Evolutionary conservation across 2,797 vertebrate genomes (phyloP).

Genomic region (Pangasius krempfi): DNA sequence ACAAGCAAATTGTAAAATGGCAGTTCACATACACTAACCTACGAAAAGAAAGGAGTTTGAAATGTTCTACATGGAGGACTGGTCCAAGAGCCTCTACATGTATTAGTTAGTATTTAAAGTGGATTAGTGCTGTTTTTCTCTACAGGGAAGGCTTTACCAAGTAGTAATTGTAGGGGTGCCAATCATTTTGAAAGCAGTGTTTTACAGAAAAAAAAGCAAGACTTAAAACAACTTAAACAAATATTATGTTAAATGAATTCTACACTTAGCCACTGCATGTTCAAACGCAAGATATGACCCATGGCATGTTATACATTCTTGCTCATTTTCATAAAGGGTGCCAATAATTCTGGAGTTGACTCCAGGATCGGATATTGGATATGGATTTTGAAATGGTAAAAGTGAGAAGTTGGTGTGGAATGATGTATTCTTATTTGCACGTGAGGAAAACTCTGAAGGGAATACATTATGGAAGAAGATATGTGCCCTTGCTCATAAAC

Average conservation of each 20-base stretch:
- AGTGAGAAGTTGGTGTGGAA: slow-evolving; percentile 1
- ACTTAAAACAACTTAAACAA: neutral
- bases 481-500: neutral
- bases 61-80: neutral
- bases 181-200: neutral
- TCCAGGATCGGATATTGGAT: neutral
- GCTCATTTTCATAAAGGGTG: neutral
- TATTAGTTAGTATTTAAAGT: neutral
- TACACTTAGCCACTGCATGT: neutral
- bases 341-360: neutral
- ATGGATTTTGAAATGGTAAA: neutral
- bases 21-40: neutral
- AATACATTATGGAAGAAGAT: slow-evolving; percentile 30
- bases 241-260: neutral
- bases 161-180: neutral
- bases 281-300: neutral
- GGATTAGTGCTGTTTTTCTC: neutral
- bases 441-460: neutral
- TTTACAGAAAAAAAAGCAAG: neutral
- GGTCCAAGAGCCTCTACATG: neutral
- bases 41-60: neutral
- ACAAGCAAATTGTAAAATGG: neutral
- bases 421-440: slow-evolving; percentile 35
- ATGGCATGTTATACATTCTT: neutral
- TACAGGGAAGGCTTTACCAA: neutral